Base-by-base conservation (phyloP, 2,888 invertebrate genomes). In the Zele albiditarsus region DNA sequence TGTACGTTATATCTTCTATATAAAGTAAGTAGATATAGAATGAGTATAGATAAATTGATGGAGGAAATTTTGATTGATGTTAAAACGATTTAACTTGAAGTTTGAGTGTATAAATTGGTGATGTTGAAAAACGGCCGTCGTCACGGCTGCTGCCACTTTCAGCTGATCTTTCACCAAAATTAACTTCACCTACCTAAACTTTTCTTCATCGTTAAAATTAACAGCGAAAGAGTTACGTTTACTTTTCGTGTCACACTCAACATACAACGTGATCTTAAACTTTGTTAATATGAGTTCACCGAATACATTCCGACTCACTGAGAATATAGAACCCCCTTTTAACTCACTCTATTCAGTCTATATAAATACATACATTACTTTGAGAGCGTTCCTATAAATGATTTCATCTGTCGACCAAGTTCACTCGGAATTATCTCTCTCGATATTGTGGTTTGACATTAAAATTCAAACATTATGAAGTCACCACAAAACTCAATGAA, bases 271-370 rank as follows among this genome's bases (percentile, higher is more conserved):
- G 68, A 57, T 31, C 33, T 25, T 8, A 27, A 69, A 69, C 31
- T 69, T 69, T 53, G 57, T 69, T 69, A 69, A 69, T 57, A 57
- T n/a, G 68, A 69, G 57, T 69, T 69, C 68, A 69, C 57, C 31
- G 28, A 69, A 69, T 69, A 69, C 68, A 69, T 33, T 69, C 57
- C 8, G 20, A 20, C 33, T 57, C 8, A 46, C 16, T 46, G 27
- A 6, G 23, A 33, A 28, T 69, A 28, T 69, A 27, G 20, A 31
- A n/a, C 20, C 14, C 1, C 27, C 5, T 67, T 16, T 67, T 16
- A 49, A 2, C 27, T 16, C 23, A 10, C 28, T 46, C 16, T 2
- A 38, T 62, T 20, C 31, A 31, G 27, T 31, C 14, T 31, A 31
- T n/a, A 53, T 8, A 20, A n/a, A 53, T 53, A 20, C n/a, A 20